Conservation (phyloP, 2,888 invertebrate genomes). For the Drosophila cognata region DNA sequence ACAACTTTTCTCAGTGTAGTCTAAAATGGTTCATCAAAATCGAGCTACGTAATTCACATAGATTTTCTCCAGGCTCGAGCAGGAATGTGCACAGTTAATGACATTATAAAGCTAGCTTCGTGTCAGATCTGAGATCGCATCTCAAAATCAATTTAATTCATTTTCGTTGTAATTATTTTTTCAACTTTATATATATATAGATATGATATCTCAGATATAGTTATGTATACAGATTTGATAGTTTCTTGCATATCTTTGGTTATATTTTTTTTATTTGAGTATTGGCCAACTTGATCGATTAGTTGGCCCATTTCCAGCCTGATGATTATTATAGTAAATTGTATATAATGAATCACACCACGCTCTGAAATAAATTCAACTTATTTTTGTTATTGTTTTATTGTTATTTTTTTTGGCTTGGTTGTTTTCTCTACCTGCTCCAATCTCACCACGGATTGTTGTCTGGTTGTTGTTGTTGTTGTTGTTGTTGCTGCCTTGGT, state of each 20-base stretch:
- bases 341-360: background rate
- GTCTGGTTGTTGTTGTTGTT: slow-evolving; percentile 1
- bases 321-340: background rate
- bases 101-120: background rate
- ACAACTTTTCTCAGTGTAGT: no score
- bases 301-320: background rate
- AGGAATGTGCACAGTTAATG: no score
- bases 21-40: background rate
- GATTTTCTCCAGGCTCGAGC: no score
- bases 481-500: slow-evolving; percentile 35
- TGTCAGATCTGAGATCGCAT: background rate
- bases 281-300: background rate
- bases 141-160: background rate
- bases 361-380: background rate
- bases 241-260: background rate
- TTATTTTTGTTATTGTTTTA: background rate
- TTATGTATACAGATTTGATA: background rate
- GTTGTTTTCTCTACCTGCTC: slow-evolving; percentile 3
- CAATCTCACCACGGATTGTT: background rate
- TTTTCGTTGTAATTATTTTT: no score
- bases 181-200: background rate
- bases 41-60: background rate
- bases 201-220: background rate
- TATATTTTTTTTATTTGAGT: background rate
- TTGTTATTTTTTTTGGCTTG: background rate